Evolutionary conservation across 2,113 vertebrate genomes (phyloP).

Genomic region (Oreochromis aureus): DNA sequence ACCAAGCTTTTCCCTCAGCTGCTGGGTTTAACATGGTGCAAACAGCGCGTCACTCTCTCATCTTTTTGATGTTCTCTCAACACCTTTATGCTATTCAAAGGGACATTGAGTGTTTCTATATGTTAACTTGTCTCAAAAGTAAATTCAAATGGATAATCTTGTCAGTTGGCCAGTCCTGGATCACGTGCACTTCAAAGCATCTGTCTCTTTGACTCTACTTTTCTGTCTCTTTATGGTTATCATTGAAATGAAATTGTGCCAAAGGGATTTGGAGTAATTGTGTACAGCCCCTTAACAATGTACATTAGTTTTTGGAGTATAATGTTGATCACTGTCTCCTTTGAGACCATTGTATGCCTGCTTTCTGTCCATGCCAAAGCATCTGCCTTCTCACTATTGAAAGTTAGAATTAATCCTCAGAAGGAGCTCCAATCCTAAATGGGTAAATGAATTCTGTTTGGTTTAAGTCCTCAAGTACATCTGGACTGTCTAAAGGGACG

Average conservation of each 20-base stretch:
- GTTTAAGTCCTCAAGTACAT: conserved; percentile 16
- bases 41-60: conserved; percentile 40
- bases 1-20: conserved; percentile 32
- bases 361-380: conserved; percentile 16
- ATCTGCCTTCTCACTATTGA: conserved; percentile 16
- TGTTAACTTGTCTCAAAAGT: conserved; percentile 56
- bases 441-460: not conserved
- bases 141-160: conserved; percentile 71
- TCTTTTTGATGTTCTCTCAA: conserved; percentile 53
- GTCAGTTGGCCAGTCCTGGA: conserved; percentile 60
- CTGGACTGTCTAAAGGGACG: not conserved
- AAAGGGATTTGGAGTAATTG: conserved; percentile 13
- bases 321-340: conserved; percentile 20
- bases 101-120: conserved; percentile 16
- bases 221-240: conserved; percentile 8
- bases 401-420: conserved; percentile 19
- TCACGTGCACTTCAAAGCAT: conserved; percentile 40
- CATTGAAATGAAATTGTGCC: conserved; percentile 15
- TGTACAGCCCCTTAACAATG: conserved; percentile 13
- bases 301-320: conserved; percentile 8
- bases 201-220: too few species aligned
- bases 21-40: too few species aligned
- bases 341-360: conserved; percentile 17
- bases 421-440: conserved; percentile 16
- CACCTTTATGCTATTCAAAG: conserved; percentile 52